Conservation (phyloP, 1,140 invertebrate genomes). For the Trissolcus basalis region DNA sequence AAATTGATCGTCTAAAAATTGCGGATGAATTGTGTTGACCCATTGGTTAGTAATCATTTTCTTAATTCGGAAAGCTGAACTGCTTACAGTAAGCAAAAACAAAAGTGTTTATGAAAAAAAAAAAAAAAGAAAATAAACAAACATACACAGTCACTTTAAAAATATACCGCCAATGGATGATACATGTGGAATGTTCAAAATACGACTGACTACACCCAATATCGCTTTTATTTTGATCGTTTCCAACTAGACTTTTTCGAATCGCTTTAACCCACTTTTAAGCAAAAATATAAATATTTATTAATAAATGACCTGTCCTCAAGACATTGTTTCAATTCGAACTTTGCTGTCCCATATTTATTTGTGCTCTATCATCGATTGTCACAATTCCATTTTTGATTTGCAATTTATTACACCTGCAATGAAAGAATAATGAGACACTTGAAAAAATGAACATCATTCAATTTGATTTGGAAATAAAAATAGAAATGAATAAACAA, state of each 20-base stretch:
- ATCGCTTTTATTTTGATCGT: constrained; percentile 46
- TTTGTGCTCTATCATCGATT: no score
- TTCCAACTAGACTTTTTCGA: constrained; percentile 20
- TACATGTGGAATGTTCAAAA: constrained; percentile 29
- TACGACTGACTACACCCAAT: constrained; percentile 36
- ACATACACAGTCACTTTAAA: constrained; percentile 24
- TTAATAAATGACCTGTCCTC: constrained; percentile 12
- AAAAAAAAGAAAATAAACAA: no score
- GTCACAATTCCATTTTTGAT: constrained; percentile 1
- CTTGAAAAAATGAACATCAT: no score
- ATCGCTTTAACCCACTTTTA: constrained; percentile 37
- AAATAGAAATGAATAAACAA: no score
- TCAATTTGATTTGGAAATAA: no score
- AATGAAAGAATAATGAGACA: no score
- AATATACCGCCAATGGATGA: constrained; percentile 27
- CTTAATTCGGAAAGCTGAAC: constrained; percentile 52
- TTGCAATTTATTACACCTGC: neutral
- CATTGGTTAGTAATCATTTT: constrained; percentile 49
- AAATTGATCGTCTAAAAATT: constrained; percentile 44
- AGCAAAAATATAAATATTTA: constrained; percentile 25
- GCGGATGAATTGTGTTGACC: constrained; percentile 41
- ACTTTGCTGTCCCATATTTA: neutral
- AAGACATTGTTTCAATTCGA: neutral
- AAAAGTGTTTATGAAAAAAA: constrained; percentile 30
- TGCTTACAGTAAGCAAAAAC: constrained; percentile 43